Evolutionary conservation across 2,797 vertebrate species (phyloP), one percentile per base, ranked within the genome.

Genomic region (Hydrophis major): DNA sequence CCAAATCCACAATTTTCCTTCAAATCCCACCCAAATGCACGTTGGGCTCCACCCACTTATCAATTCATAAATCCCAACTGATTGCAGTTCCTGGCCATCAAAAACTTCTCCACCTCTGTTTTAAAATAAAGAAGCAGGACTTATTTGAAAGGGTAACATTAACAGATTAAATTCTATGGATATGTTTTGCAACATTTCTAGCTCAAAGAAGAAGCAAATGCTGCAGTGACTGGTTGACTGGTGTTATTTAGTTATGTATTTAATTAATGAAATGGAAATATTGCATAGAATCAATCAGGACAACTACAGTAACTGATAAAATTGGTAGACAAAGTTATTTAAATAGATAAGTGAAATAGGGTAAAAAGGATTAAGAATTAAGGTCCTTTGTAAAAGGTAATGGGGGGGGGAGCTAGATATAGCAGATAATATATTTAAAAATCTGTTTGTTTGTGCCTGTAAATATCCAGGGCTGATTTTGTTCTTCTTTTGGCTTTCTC

Each of bases 391-490:
- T 37, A 88, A 89, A 89, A n/a, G 20, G 55, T 60, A 37, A 60
- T 37, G 20, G 11, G 13, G 16, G 6, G 47, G 4, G 1, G 1
- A 78, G 87, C 2, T n/a, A 89, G 37, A 42, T 47, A 42, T 6
- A 89, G 20, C 4, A 86, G 57, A 78, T 92, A 87, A 93, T 91
- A 92, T 25, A 18, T 83, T 86, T 22, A 83, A 92, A 83, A 74
- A 89, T 94, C 61, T 47, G 78, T 59, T 86, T 2, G 94, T 96
- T 94, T 89, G 86, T 92, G 93, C 92, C 93, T 93, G 89, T 86
- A 95, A 95, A 94, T 91, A 94, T 32, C 69, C 91, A 92, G 60
- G 94, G 91, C 86, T 94, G 93, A 96, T 90, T 92, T 86, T 88
- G 55, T 88, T 63, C 92, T 93, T 56, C 89, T 74, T 50, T 94